Base-by-base conservation (phyloP, 1,140 invertebrate genomes). In the Teleogryllus occipitalis region DNA sequence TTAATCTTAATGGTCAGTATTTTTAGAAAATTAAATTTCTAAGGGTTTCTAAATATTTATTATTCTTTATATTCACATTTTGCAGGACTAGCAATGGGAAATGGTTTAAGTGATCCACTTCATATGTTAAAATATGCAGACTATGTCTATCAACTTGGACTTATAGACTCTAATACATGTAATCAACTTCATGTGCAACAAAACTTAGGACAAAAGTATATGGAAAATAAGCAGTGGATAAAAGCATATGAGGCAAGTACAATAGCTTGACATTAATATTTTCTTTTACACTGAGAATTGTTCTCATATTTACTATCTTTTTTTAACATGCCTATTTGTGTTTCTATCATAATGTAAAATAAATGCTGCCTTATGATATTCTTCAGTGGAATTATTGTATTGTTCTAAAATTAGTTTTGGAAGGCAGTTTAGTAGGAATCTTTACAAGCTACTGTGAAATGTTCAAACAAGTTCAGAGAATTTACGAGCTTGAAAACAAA, bases 101-200 rank as follows among this genome's bases (percentile, higher is more conserved):
- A 97, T 87, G 95, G 95, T 0, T 86, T 96, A 0, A 92, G 90
- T 80, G 96, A 97, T 87, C 95, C 95, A 0, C 87, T 91, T 47
- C 90, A 93, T 84, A 94, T 96, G 87, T 84, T 94, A 0, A 85
- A 91, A 15, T 96, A 96, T 84, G 92, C 93, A 8, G 90, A 93
- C 82, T 95, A 94, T 86, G 88, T 97, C 75, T 96, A 94, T 84
- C 92, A 94, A 83, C 85, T 95, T 74, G 95, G 95, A 0, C 86
- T 96, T 4, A 86, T 96, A 74, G 95, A 95, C 84, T 87, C 88
- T 77, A 90, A 91, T 81, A 89, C 83, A 78, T 82, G 89, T 49
- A 85, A 88, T 14, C 82, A 88, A 79, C 94, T 96, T 84, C 87
- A 90, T 49, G 82, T 86, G 1, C 87, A 90, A 78, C 91, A 94